A percentile compares a stretch with the other conserved stretches of the same genome.
phyloP scores from a whole-genome alignment of 2,888 invertebrate genomes.

The Formica aserva region DNA sequence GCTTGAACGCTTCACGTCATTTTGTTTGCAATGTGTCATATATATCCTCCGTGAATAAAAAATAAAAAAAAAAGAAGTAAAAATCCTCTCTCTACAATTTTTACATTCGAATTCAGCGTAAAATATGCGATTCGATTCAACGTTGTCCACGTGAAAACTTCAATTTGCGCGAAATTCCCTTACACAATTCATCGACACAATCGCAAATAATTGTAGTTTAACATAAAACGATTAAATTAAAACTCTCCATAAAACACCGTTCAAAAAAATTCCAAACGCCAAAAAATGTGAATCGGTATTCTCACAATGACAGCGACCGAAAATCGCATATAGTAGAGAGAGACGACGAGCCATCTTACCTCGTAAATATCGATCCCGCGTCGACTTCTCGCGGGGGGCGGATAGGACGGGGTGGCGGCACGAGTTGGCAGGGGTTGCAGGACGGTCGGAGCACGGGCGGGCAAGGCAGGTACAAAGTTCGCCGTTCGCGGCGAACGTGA shows the following conservation, averaged over 20 bases:
- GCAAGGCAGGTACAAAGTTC: constrained; percentile 36
- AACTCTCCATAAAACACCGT: not conserved
- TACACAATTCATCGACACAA: constrained; percentile 1
- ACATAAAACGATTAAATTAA: not conserved
- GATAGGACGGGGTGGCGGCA: constrained; percentile 29
- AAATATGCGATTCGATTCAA: not conserved
- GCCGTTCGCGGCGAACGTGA: constrained; percentile 19
- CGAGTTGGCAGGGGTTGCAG: constrained; percentile 50
- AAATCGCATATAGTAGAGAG: constrained; percentile 44
- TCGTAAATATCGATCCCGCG: constrained; percentile 73
- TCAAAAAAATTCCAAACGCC: not conserved
- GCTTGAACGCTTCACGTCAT: not conserved
- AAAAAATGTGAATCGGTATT: not conserved
- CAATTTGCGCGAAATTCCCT: not conserved
- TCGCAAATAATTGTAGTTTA: constrained; percentile 19
- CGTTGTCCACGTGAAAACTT: not conserved
- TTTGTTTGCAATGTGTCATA: not conserved
- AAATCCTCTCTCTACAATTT: not conserved
- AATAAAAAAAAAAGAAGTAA: not conserved
- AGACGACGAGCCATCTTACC: constrained; percentile 65
- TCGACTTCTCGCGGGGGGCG: constrained; percentile 48
- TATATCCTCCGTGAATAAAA: not conserved
- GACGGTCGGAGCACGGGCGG: constrained; percentile 22
- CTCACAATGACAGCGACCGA: not conserved
- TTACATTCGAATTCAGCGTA: not conserved